Evolutionary conservation across 2,888 invertebrate species (phyloP).

Genomic region (Luperina testacea): DNA sequence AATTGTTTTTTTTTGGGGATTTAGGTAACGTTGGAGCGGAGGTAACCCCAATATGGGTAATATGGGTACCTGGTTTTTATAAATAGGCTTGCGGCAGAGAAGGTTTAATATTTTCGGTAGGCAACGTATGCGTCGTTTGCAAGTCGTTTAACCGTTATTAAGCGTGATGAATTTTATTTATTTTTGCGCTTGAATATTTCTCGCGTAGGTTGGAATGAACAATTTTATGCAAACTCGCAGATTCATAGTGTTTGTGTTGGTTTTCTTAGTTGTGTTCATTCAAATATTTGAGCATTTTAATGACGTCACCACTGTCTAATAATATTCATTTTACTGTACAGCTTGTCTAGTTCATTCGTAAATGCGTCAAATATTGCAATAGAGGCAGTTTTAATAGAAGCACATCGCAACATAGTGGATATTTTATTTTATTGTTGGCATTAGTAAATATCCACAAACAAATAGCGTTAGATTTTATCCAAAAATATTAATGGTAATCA

Average conservation of each 20-base stretch:
- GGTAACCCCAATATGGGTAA: slow-evolving; percentile 34
- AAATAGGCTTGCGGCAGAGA: slow-evolving; percentile 53
- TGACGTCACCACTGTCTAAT: slow-evolving; percentile 13
- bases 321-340: neutral
- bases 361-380: neutral
- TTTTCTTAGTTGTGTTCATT: slow-evolving; percentile 26
- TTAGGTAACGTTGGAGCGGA: slow-evolving; percentile 29
- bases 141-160: slow-evolving; percentile 55
- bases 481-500: neutral
- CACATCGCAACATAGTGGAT: neutral
- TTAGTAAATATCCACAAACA: neutral
- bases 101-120: slow-evolving; percentile 56
- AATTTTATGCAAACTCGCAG: slow-evolving; percentile 18
- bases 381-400: neutral
- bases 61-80: slow-evolving; percentile 55
- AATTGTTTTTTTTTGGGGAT: slow-evolving; percentile 64
- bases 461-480: neutral
- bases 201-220: neutral
- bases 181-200: slow-evolving; percentile 37
- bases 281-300: slow-evolving; percentile 32
- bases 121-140: slow-evolving; percentile 49
- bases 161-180: slow-evolving; percentile 59
- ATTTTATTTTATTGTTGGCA: neutral
- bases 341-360: neutral
- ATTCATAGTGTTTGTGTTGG: slow-evolving; percentile 22